Evolutionary conservation across 2,797 vertebrate genomes (phyloP).

Genomic region (Rhadinocentrus ornatus): DNA sequence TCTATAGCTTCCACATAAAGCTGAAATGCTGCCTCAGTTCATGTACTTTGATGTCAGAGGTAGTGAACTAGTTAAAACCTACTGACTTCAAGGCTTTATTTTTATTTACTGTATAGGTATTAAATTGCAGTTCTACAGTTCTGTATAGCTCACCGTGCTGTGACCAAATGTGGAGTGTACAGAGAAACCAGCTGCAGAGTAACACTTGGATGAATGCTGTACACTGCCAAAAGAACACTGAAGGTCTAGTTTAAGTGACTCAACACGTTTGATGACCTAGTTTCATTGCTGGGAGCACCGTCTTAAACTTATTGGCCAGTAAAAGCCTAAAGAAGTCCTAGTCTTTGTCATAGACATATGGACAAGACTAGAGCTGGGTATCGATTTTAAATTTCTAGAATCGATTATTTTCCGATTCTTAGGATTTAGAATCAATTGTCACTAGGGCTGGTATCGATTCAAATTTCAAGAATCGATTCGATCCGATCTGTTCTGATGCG

Average conservation of each 20-base stretch:
- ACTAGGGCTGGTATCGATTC: too few relatives aligned
- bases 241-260: constrained; percentile 55
- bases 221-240: constrained; percentile 25
- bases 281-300: constrained; percentile 24
- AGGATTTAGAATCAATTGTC: too few relatives aligned
- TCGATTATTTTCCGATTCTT: too few relatives aligned
- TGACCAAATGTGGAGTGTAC: background rate
- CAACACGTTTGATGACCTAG: constrained; percentile 35
- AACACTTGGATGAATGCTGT: background rate
- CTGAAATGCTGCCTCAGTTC: background rate
- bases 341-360: too few relatives aligned
- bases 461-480: too few relatives aligned
- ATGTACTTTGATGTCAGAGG: background rate
- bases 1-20: background rate
- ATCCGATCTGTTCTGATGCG: too few relatives aligned
- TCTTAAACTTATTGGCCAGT: background rate
- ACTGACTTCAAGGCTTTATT: too few relatives aligned
- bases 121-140: background rate
- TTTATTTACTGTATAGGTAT: background rate
- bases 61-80: background rate
- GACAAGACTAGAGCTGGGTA: too few relatives aligned
- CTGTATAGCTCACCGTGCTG: background rate
- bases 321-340: too few relatives aligned
- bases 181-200: constrained; percentile 6
- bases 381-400: too few relatives aligned